Conservation (phyloP, 2,113 vertebrate species). For the Lepidothrix coronata region DNA sequence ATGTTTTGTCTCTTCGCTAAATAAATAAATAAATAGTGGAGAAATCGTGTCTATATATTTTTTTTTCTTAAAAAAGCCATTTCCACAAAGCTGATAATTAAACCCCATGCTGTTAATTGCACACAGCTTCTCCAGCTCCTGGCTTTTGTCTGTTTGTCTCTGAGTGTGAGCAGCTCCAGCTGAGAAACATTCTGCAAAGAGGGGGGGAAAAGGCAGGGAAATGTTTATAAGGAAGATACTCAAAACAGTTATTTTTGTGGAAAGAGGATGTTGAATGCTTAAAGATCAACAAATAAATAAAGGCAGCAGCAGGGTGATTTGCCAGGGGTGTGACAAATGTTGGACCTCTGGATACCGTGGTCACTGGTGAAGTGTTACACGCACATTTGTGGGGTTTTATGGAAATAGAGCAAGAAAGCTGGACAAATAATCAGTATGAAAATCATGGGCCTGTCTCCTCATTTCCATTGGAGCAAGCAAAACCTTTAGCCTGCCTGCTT, state of each 20-base stretch:
- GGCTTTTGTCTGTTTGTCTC: neutral
- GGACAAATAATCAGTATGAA: neutral
- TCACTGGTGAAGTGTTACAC: rapidly evolving
- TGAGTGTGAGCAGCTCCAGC: neutral
- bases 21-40: neutral
- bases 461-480: neutral
- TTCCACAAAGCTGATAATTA: neutral
- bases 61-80: neutral
- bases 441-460: neutral
- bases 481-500: neutral
- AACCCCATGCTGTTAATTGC: neutral
- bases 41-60: rapidly evolving
- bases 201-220: neutral
- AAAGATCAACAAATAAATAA: neutral
- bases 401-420: neutral
- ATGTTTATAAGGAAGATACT: neutral
- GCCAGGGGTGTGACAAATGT: neutral
- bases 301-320: neutral
- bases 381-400: neutral
- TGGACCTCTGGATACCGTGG: neutral
- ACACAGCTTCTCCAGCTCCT: neutral
- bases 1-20: neutral
- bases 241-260: neutral
- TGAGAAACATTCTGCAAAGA: neutral
- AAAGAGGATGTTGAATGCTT: neutral